A percentile compares a stretch with the other conserved stretches of the same genome.
These are phyloP conservation scores for Xylota sylvarum DNA, from an alignment of 2,888 invertebrate species.

Conservation along the genomic window DNA sequence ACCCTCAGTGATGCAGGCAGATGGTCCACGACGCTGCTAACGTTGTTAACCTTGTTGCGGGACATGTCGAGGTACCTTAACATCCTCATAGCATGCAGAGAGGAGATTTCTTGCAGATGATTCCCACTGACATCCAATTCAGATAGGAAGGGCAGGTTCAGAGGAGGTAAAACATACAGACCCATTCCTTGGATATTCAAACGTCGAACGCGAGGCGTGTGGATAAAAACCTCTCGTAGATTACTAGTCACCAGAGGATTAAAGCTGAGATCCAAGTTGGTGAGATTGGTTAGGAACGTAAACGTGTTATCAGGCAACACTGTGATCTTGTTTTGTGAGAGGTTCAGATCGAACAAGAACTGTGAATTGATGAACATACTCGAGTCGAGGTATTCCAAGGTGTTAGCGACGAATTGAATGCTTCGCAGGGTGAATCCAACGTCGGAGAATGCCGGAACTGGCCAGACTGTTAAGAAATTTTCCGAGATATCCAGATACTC, in stretches of 20 bases:
- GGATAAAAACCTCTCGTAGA: conserved; percentile 94
- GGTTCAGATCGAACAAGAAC: conserved; percentile 90
- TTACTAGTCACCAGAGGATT: conserved; percentile 93
- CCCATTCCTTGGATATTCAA: conserved; percentile 92
- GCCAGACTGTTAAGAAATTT: conserved; percentile 92
- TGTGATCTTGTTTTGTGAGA: conserved; percentile 92
- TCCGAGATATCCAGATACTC: conserved; percentile 92
- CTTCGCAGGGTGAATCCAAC: conserved; percentile 92
- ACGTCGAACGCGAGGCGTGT: conserved; percentile 92
- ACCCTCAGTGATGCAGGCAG: conserved; percentile 90
- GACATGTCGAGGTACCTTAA: conserved; percentile 91
- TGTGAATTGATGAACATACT: conserved; percentile 94
- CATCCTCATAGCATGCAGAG: conserved; percentile 89
- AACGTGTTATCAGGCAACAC: conserved; percentile 96
- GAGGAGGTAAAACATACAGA: conserved; percentile 90
- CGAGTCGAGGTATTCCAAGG: conserved; percentile 93
- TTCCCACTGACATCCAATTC: conserved; percentile 93
- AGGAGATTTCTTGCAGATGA: conserved; percentile 89
- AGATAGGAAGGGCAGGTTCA: conserved; percentile 91
- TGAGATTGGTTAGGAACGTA: conserved; percentile 91
- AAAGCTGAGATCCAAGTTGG: conserved; percentile 92
- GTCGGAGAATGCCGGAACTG: conserved; percentile 91
- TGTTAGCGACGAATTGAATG: conserved; percentile 92
- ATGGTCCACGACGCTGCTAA: conserved; percentile 91
- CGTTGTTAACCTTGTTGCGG: conserved; percentile 90